Conservation (phyloP, 2,113 vertebrate species). For the Pongo abelii region DNA sequence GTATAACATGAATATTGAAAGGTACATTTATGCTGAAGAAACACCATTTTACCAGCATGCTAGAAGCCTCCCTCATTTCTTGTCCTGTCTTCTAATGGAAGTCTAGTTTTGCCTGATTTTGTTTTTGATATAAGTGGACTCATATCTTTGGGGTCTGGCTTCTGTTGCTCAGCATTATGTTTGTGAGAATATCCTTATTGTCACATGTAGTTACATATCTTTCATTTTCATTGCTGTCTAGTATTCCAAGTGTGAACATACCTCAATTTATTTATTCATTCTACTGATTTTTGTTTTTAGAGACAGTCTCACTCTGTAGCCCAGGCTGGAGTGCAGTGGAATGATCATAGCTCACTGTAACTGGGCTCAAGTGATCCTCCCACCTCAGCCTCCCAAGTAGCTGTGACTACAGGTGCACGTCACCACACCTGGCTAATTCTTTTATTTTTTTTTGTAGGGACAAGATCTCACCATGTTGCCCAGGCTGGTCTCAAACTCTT, state of each 20-base stretch:
- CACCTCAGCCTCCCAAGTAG: no score
- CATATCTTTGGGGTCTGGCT: background rate
- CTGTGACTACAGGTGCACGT: no score
- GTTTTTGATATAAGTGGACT: background rate
- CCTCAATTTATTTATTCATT: background rate
- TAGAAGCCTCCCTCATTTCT: background rate
- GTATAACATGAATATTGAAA: background rate
- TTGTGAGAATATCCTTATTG: background rate
- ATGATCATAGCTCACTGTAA: no score
- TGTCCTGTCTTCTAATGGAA: background rate
- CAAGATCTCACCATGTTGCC: no score
- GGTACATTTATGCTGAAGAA: background rate
- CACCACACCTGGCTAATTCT: no score
- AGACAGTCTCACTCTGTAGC: no score
- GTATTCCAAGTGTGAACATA: background rate
- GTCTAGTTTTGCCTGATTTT: background rate
- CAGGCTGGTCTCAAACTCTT: no score
- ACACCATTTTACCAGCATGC: background rate
- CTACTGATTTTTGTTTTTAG: no score
- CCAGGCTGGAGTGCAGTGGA: no score
- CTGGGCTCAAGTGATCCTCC: no score
- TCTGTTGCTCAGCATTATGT: background rate
- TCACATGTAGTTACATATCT: background rate
- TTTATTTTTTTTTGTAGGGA: no score
- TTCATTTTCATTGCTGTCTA: background rate